These are phyloP conservation scores for Neoitamus cyanurus DNA, from an alignment of 2,888 invertebrate species.

Conservation along the genomic window DNA sequence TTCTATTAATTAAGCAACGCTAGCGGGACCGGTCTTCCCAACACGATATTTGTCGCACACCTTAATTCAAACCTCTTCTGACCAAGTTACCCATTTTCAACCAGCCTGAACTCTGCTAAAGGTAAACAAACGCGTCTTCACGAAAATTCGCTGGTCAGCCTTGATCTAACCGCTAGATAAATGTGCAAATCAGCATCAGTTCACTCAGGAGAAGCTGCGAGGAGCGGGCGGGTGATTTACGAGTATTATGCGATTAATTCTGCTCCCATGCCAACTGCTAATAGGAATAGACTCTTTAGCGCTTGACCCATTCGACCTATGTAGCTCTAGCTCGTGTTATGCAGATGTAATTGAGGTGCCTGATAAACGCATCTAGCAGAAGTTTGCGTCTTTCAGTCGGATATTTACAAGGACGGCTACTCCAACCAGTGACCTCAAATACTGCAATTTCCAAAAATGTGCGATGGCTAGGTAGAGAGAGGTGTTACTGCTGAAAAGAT, in stretches of 20 bases:
- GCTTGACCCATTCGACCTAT: no score
- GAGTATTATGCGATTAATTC: background rate
- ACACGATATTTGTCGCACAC: background rate
- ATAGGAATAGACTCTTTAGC: background rate
- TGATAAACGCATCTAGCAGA: background rate
- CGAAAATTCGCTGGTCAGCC: conserved; percentile 13
- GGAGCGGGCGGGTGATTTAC: background rate
- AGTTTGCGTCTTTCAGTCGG: background rate
- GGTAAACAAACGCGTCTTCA: conserved; percentile 17
- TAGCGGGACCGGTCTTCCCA: background rate
- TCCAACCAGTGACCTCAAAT: background rate
- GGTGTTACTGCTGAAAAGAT: background rate
- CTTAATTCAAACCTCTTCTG: background rate
- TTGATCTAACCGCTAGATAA: conserved; percentile 9
- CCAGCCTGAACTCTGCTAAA: background rate
- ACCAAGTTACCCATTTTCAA: conserved; percentile 32
- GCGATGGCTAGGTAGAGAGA: background rate
- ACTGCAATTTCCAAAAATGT: background rate
- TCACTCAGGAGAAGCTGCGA: background rate
- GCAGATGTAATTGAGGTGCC: background rate
- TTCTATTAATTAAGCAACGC: background rate
- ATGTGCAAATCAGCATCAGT: background rate
- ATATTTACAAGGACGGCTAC: background rate
- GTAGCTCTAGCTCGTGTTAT: background rate
- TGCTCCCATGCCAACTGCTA: background rate